A percentile compares a stretch with the other conserved stretches of the same genome.
Evolutionary conservation across 2,888 invertebrate species (phyloP).

Genomic region (Cheilosia soror): DNA sequence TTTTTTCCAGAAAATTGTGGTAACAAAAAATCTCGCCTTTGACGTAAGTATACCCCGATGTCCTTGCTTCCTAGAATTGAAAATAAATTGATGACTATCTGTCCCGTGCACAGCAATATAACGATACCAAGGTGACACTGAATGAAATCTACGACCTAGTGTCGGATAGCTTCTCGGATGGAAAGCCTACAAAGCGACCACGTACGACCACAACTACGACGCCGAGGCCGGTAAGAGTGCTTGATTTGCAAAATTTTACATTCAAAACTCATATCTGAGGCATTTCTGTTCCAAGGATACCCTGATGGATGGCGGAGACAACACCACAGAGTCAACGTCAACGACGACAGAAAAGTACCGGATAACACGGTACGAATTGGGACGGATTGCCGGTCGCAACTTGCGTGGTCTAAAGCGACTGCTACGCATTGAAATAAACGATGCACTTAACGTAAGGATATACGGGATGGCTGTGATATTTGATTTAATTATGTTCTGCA

Average conservation of each 20-base stretch:
- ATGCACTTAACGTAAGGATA: constrained; percentile 81
- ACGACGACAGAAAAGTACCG: constrained; percentile 81
- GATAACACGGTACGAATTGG: constrained; percentile 82
- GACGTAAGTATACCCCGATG: constrained; percentile 79
- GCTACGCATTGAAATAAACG: constrained; percentile 80
- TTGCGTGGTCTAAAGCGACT: constrained; percentile 82
- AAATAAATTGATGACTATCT: constrained; percentile 3
- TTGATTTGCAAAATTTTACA: constrained; percentile 13
- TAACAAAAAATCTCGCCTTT: constrained; percentile 80
- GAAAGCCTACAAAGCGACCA: constrained; percentile 79
- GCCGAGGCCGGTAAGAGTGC: constrained; percentile 76
- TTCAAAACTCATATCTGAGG: constrained; percentile 11
- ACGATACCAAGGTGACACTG: constrained; percentile 81
- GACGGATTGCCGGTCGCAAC: constrained; percentile 82
- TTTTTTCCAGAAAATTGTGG: constrained; percentile 81
- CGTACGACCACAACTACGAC: constrained; percentile 76
- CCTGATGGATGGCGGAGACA: constrained; percentile 76
- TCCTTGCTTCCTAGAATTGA: neutral
- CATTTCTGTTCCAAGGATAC: constrained; percentile 61
- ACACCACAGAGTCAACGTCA: constrained; percentile 75
- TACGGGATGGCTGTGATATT: constrained; percentile 21
- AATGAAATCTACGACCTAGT: constrained; percentile 81
- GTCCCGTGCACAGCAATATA: constrained; percentile 80
- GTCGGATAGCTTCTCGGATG: constrained; percentile 81
- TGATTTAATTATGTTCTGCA: constrained; percentile 47